These are phyloP conservation scores for Tenthredo livida DNA, from an alignment of 2,888 invertebrate genomes.

Conservation along the genomic window DNA sequence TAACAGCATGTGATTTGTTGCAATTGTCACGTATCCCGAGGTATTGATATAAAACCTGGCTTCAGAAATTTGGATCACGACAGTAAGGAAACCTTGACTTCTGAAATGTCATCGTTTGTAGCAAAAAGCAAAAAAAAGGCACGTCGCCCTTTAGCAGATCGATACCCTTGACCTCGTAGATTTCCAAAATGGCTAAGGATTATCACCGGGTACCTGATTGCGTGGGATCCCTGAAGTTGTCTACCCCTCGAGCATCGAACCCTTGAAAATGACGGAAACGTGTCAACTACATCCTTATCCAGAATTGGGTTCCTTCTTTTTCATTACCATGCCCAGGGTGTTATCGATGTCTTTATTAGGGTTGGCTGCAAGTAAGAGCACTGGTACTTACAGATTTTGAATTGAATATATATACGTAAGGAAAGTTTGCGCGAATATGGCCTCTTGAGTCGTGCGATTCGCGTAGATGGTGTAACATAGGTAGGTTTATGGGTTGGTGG, in stretches of 20 bases:
- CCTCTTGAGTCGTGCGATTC: constrained; percentile 1
- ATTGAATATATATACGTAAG: not conserved
- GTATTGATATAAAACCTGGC: not conserved
- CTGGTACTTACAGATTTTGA: not conserved
- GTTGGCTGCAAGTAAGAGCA: constrained; percentile 6
- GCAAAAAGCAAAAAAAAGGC: not conserved
- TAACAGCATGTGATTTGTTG: constrained; percentile 21
- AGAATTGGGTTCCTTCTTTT: constrained; percentile 12
- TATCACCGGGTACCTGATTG: constrained; percentile 31
- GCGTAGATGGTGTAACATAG: not conserved
- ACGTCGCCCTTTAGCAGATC: not conserved
- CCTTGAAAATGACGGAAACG: constrained; percentile 16
- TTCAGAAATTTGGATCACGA: not conserved
- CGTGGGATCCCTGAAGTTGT: constrained; percentile 12
- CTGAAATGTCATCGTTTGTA: constrained; percentile 21
- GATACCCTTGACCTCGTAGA: not conserved
- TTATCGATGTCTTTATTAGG: constrained; percentile 32
- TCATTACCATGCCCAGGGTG: constrained; percentile 33
- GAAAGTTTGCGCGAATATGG: not conserved
- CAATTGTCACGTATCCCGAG: not conserved
- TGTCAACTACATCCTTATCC: constrained; percentile 12
- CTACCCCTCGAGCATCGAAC: constrained; percentile 12
- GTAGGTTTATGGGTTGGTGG: constrained; percentile 22
- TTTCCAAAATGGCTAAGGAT: constrained; percentile 8
- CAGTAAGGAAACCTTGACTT: not conserved